These are phyloP conservation scores for Macrotrachela quadricornifera DNA, from an alignment of 1,140 invertebrate genomes.

Conservation along the genomic window DNA sequence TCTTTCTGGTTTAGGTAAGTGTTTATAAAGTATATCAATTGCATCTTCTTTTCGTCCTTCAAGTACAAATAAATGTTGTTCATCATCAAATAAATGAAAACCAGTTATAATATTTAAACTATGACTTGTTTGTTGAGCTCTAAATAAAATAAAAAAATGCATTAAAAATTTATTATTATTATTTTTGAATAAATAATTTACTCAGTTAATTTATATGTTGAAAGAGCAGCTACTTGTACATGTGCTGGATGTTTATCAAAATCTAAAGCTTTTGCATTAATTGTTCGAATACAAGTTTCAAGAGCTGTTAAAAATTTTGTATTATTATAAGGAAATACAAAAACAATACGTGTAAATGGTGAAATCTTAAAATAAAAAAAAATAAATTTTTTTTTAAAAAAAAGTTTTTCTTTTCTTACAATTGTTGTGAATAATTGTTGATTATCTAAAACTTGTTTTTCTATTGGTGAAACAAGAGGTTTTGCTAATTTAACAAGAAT, in stretches of 20 bases:
- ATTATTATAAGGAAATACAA: conserved; percentile 21
- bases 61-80: conserved; percentile 24
- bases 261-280: conserved; percentile 21
- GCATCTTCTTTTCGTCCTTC: conserved; percentile 22
- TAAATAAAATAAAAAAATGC: conserved; percentile 9
- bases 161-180: background rate
- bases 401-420: no score
- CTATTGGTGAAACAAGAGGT: no score
- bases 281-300: conserved; percentile 15
- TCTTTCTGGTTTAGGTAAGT: conserved; percentile 9
- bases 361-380: no score
- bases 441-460: no score
- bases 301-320: conserved; percentile 15
- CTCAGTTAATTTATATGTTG: conserved; percentile 26
- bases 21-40: conserved; percentile 17
- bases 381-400: no score
- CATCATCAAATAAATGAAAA: conserved; percentile 26
- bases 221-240: conserved; percentile 23
- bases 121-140: conserved; percentile 19
- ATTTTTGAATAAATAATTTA: conserved; percentile 12
- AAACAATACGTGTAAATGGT: conserved; percentile 23
- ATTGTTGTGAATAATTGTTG: no score
- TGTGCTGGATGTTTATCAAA: conserved; percentile 21
- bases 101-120: conserved; percentile 25
- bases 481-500: no score